These are phyloP conservation scores for Porites rus DNA, from an alignment of 92 coral and sea anemone genomes.

Conservation along the genomic window DNA sequence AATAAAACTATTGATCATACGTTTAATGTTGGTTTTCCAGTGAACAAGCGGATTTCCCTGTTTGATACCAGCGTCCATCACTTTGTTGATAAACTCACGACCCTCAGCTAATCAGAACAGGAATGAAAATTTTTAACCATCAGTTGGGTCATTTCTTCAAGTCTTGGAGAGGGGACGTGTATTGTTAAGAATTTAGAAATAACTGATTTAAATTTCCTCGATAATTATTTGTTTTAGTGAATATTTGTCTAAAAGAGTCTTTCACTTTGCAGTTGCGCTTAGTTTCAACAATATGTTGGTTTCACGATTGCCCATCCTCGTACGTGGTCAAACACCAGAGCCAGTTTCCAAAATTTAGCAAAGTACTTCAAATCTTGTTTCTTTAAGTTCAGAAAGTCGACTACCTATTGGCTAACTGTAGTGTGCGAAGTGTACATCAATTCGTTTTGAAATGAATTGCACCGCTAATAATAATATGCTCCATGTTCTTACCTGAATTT, in stretches of 20 bases:
- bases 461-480: neutral
- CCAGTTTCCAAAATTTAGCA: no score
- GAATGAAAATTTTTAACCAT: neutral
- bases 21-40: slow-evolving; percentile 89
- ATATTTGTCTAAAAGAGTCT: no score
- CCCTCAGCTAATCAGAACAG: slow-evolving; percentile 69
- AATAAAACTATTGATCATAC: slow-evolving; percentile 80
- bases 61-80: slow-evolving; percentile 83
- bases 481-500: slow-evolving; percentile 70
- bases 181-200: no score
- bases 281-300: no score
- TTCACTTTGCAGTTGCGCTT: no score
- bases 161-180: neutral
- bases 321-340: no score
- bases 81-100: slow-evolving; percentile 80
- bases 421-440: neutral
- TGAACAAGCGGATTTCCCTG: slow-evolving; percentile 91
- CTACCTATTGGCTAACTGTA: no score
- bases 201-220: no score
- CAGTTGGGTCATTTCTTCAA: neutral
- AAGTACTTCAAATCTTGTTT: no score
- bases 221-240: no score
- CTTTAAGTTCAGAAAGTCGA: no score
- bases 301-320: no score
- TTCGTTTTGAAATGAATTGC: neutral